Percentiles rank a stretch among this genome's conserved stretches.
Evolutionary conservation across 1,140 invertebrate species (phyloP).

Genomic region (Diuraphis noxia): DNA sequence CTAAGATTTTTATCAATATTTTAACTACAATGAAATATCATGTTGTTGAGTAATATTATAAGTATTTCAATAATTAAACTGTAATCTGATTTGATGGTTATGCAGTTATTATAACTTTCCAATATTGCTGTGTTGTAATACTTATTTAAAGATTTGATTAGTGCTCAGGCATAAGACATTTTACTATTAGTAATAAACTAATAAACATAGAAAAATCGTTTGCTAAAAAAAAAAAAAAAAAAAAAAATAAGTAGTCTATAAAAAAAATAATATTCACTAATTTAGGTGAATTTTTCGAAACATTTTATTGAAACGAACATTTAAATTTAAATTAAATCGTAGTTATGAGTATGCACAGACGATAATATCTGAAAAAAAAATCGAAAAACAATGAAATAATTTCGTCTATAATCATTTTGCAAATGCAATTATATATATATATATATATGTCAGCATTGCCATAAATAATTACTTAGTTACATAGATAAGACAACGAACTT

Average conservation of each 20-base stretch:
- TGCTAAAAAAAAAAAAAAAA: no score
- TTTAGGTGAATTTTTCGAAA: background rate
- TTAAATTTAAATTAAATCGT: no score
- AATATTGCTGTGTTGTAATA: background rate
- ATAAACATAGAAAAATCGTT: background rate
- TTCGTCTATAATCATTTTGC: background rate
- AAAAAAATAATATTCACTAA: background rate
- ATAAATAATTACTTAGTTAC: background rate
- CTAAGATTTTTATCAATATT: slow-evolving; percentile 10
- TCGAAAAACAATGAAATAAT: background rate
- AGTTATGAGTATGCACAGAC: background rate
- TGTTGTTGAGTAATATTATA: background rate
- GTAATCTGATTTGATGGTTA: background rate
- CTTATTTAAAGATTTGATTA: background rate
- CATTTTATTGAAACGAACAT: background rate
- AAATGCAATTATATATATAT: background rate
- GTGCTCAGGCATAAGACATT: background rate
- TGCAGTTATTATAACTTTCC: slow-evolving; percentile 2
- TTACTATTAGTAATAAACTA: background rate
- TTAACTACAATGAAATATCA: background rate
- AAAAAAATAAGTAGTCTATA: background rate
- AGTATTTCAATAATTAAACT: background rate
- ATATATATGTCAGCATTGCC: no score
- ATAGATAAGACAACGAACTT: no score
- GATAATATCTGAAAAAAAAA: background rate